Evolutionary conservation across 2,113 vertebrate species (phyloP).

Genomic region (Tachycineta bicolor): DNA sequence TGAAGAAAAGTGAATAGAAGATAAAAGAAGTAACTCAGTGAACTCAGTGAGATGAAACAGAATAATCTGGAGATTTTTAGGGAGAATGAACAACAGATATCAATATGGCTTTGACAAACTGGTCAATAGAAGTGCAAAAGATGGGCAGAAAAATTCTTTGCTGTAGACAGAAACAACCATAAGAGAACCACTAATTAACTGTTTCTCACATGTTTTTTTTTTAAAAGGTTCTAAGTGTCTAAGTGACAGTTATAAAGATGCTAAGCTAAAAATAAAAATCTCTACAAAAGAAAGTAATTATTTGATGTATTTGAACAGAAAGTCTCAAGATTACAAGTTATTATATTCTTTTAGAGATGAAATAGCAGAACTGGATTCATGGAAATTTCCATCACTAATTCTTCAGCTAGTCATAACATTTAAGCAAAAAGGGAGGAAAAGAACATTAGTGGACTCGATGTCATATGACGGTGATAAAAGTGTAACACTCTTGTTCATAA

Average conservation of each 20-base stretch:
- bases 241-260: background rate
- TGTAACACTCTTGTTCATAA: background rate
- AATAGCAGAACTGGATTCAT: background rate
- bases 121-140: background rate
- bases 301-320: background rate
- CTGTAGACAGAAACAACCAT: background rate
- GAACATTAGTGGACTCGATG: background rate
- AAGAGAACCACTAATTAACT: background rate
- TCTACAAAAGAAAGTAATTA: background rate
- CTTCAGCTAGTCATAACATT: conserved; percentile 34
- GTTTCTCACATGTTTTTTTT: background rate
- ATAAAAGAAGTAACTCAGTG: background rate
- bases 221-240: background rate
- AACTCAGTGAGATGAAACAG: background rate
- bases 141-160: background rate
- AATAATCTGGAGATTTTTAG: background rate
- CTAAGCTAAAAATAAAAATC: conserved; percentile 20
- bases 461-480: background rate
- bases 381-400: conserved; percentile 4
- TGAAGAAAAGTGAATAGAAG: background rate
- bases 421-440: background rate
- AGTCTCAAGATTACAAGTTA: conserved; percentile 14
- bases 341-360: conserved; percentile 18
- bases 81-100: background rate
- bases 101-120: background rate